Evolutionary conservation across 2,113 vertebrate species (phyloP).

Genomic region (Donacobius atricapilla): DNA sequence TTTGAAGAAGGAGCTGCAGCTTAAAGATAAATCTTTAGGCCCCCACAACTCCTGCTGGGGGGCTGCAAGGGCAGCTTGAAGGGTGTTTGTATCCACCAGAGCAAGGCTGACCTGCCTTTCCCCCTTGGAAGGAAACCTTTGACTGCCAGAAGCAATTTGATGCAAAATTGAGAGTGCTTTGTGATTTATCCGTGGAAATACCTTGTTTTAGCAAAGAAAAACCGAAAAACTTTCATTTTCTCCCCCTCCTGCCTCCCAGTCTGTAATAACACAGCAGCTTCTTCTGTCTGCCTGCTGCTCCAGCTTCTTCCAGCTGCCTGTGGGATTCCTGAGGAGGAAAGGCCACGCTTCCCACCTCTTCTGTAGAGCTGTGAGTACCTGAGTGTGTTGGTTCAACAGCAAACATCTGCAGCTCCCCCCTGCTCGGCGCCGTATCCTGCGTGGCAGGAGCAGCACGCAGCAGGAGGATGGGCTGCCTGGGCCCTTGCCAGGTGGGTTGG

Average conservation of each 20-base stretch:
- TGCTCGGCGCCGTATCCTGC: accelerated
- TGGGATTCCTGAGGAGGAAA: not conserved
- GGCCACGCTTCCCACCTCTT: not conserved
- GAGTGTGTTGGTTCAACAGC: not conserved
- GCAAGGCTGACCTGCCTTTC: not conserved
- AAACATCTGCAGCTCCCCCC: not conserved
- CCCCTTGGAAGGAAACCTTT: not conserved
- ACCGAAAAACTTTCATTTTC: not conserved
- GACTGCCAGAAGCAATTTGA: not conserved
- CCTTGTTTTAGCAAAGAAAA: not conserved
- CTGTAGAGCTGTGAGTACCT: not conserved
- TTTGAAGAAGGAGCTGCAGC: not conserved
- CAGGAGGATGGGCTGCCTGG: not conserved
- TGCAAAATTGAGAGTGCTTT: not conserved
- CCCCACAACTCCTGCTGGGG: not conserved
- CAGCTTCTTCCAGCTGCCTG: not conserved
- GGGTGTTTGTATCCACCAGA: not conserved
- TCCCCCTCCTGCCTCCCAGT: accelerated
- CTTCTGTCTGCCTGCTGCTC: not conserved
- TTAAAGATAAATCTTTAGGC: not conserved
- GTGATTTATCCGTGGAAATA: not conserved
- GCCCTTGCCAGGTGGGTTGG: not conserved
- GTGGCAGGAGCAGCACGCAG: not conserved
- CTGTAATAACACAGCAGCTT: not conserved
- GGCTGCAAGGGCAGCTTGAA: not conserved